Evolutionary conservation across 2,113 vertebrate genomes (phyloP).

Genomic region (Pachyramphus minor): DNA sequence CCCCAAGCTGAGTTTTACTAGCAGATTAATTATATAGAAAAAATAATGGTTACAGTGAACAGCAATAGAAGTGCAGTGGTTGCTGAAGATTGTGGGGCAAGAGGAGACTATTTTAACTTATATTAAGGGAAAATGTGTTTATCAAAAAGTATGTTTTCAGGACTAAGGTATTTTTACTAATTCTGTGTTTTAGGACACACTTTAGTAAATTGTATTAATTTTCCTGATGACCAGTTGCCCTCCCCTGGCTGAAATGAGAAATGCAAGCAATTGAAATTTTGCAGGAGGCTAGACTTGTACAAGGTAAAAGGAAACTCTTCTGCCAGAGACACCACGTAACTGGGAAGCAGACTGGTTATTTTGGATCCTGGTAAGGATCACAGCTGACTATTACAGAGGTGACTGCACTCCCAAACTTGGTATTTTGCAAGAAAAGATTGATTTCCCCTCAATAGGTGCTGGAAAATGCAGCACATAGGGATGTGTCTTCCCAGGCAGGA

Average conservation of each 20-base stretch:
- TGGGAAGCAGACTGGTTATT: background rate
- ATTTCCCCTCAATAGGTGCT: accelerated
- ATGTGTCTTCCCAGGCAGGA: background rate
- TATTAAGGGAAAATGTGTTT: background rate
- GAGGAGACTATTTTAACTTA: background rate
- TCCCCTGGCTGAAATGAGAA: constrained; percentile 19
- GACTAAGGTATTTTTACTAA: background rate
- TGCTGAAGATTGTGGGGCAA: background rate
- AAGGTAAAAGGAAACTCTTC: background rate
- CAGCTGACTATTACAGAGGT: background rate
- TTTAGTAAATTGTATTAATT: background rate
- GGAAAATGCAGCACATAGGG: background rate
- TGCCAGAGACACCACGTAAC: background rate
- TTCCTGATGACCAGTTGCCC: constrained; percentile 13
- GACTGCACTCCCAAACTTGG: background rate
- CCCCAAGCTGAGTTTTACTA: background rate
- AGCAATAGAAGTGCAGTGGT: background rate
- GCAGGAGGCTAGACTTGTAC: background rate
- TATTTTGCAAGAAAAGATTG: background rate
- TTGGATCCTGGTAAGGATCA: background rate
- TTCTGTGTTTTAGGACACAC: background rate
- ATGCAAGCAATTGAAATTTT: background rate
- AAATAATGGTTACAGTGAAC: background rate
- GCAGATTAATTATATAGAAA: background rate
- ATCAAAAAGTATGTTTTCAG: background rate